A percentile compares a stretch with the other conserved stretches of the same genome.
These are phyloP conservation scores for Agonopterix subpropinquella DNA, from an alignment of 2,888 invertebrate species.

Conservation along the genomic window DNA sequence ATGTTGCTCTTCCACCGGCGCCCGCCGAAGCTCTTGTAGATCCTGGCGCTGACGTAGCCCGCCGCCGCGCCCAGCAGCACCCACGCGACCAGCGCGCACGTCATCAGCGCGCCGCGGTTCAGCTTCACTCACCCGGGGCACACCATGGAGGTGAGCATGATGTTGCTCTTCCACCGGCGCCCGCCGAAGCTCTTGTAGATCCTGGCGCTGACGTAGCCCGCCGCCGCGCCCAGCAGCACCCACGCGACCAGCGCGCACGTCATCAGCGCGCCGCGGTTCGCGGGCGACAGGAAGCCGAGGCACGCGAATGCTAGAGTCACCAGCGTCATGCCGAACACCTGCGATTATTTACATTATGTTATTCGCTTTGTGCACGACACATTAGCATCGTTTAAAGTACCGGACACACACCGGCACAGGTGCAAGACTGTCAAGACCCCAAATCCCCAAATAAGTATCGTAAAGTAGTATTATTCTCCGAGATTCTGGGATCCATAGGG, in stretches of 20 bases:
- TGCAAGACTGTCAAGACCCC: too few species aligned
- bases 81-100: conserved; percentile 86
- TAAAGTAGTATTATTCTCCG: too few species aligned
- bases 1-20: conserved; percentile 99
- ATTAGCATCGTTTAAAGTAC: too few species aligned
- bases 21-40: conserved; percentile 99
- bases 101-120: conserved; percentile 81
- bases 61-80: conserved; percentile 98
- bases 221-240: conserved; percentile 97
- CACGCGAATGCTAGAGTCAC: conserved; percentile 99
- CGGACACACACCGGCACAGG: too few species aligned
- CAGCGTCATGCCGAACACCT: conserved; percentile 92
- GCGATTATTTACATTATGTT: not conserved
- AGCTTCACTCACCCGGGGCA: conserved; percentile 89
- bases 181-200: conserved; percentile 99
- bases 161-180: conserved; percentile 98
- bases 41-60: conserved; percentile 96
- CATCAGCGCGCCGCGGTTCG: conserved; percentile 98
- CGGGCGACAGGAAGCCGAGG: conserved; percentile 98
- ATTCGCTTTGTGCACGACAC: too few species aligned
- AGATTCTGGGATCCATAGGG: too few species aligned
- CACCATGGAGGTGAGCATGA: conserved; percentile 95
- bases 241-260: conserved; percentile 97
- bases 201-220: conserved; percentile 97
- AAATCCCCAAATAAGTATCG: too few species aligned